Evolutionary conservation across 37 sponge, comb jelly and placozoan species (phyloP).

Genomic region (Mnemiopsis leidyi): DNA sequence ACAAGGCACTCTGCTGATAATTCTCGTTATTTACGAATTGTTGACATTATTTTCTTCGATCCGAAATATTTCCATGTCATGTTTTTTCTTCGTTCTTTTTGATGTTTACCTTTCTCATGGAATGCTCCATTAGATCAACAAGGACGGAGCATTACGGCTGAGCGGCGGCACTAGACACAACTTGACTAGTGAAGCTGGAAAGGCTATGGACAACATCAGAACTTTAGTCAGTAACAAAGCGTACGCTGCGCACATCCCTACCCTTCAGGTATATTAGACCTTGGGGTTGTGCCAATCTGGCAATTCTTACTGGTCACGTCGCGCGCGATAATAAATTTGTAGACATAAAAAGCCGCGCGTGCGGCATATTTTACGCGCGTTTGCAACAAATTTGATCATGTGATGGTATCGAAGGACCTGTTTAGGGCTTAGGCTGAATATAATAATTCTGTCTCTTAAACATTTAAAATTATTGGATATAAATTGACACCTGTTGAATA

Average conservation of each 20-base stretch:
- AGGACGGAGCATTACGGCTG: constrained; percentile 26
- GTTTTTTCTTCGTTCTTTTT: too few species aligned
- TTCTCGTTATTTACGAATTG: too few species aligned
- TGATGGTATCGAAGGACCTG: too few species aligned
- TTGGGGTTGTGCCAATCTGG: neutral
- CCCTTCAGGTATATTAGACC: constrained; percentile 16
- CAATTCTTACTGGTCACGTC: neutral
- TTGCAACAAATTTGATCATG: neutral
- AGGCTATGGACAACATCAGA: constrained; percentile 38
- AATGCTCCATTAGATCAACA: constrained; percentile 16
- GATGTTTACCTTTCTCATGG: too few species aligned
- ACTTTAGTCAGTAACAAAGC: constrained; percentile 33
- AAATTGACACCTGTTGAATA: too few species aligned
- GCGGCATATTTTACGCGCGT: neutral
- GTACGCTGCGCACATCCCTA: constrained; percentile 18
- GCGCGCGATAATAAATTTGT: neutral
- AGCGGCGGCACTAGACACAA: constrained; percentile 4
- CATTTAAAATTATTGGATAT: too few species aligned
- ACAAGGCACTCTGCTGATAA: too few species aligned
- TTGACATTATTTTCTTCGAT: too few species aligned
- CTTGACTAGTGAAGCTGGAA: constrained; percentile 58
- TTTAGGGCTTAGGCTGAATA: too few species aligned
- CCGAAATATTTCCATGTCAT: too few species aligned
- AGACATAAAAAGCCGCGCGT: neutral
- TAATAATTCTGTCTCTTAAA: too few species aligned